These are phyloP conservation scores for Psittacula echo DNA, from an alignment of 2,797 vertebrate species.

Conservation along the genomic window DNA sequence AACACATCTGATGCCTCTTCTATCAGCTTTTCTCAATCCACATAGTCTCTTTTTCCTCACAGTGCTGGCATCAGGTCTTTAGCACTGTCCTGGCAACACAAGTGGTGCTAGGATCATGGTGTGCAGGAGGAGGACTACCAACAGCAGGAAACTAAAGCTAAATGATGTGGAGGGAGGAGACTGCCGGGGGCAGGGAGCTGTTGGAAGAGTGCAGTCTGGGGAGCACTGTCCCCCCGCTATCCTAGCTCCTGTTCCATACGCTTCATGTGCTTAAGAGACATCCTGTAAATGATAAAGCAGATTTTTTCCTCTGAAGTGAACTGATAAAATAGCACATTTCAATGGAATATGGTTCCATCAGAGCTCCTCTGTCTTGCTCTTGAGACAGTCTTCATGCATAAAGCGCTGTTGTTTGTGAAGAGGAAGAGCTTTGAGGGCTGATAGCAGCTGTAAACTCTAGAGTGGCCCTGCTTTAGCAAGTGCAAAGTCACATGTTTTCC, in stretches of 20 bases:
- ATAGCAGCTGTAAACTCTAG: conserved; percentile 70
- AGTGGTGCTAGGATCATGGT: conserved; percentile 30
- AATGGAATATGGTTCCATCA: conserved; percentile 55
- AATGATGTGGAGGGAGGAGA: background rate
- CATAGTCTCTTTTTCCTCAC: background rate
- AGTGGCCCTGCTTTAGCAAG: conserved; percentile 66
- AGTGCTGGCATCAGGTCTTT: background rate
- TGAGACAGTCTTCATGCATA: conserved; percentile 69
- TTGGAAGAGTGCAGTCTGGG: background rate
- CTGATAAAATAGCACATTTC: conserved; percentile 55
- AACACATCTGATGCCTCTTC: background rate
- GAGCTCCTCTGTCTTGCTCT: conserved; percentile 67
- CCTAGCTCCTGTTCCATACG: background rate
- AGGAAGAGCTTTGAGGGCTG: conserved; percentile 57
- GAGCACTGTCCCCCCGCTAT: background rate
- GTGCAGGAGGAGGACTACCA: background rate
- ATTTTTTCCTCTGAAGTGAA: conserved; percentile 58
- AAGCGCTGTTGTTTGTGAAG: conserved; percentile 70
- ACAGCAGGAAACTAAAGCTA: conserved; percentile 17
- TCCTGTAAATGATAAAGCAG: conserved; percentile 49
- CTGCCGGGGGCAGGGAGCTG: background rate
- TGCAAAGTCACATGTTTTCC: conserved; percentile 70
- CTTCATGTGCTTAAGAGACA: conserved; percentile 5
- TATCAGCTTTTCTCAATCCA: background rate
- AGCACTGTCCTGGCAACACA: conserved; percentile 2